Percentiles rank a stretch among this genome's conserved stretches.
These are phyloP conservation scores for Thysanoteuthis rhombus DNA, from an alignment of 2,888 invertebrate genomes.

Conservation along the genomic window DNA sequence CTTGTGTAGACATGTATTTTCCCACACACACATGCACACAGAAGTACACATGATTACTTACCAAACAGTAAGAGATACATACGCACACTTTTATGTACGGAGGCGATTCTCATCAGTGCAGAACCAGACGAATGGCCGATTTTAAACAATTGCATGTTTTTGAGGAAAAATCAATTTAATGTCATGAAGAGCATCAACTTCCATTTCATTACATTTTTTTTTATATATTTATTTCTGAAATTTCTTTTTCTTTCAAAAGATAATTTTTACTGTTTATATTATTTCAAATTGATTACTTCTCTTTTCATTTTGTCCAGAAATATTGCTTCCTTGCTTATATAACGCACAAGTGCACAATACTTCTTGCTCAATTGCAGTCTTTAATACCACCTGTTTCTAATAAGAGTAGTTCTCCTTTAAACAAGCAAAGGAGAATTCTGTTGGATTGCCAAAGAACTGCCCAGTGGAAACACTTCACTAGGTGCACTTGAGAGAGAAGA, in stretches of 20 bases:
- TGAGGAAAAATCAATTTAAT: constrained; percentile 12
- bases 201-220: neutral
- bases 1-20: neutral
- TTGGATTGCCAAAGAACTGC: neutral
- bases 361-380: neutral
- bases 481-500: neutral
- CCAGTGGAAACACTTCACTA: neutral
- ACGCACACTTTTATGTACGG: neutral
- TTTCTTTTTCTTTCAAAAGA: neutral
- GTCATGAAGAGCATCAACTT: neutral
- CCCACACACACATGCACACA: neutral
- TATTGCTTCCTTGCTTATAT: neutral
- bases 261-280: neutral
- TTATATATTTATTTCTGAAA: neutral
- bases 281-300: neutral
- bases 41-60: neutral
- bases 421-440: neutral
- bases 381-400: neutral
- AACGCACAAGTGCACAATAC: neutral
- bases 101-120: neutral
- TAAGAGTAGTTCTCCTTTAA: neutral
- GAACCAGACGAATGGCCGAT: neutral
- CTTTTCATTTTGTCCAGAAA: neutral
- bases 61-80: neutral
- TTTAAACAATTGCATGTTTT: neutral